Conservation (phyloP, 2,888 invertebrate genomes). For the Drosophila seclusa region DNA sequence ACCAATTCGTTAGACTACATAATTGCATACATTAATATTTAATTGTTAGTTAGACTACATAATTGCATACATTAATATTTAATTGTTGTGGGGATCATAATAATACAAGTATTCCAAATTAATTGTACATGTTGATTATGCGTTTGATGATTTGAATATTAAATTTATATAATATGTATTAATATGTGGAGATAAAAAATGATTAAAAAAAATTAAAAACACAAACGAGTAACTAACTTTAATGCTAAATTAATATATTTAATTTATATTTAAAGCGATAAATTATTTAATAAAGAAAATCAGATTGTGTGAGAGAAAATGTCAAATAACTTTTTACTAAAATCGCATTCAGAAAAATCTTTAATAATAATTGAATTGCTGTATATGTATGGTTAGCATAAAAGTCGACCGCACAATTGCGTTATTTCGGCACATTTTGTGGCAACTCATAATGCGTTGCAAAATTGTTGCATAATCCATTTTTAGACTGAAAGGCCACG, state of each 20-base stretch:
- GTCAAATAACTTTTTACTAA: background rate
- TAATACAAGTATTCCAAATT: background rate
- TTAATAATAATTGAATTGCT: conserved; percentile 23
- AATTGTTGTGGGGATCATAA: background rate
- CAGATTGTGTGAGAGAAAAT: background rate
- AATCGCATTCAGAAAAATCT: background rate
- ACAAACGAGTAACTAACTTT: background rate
- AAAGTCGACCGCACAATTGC: conserved; percentile 43
- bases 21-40: background rate
- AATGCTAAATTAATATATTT: background rate
- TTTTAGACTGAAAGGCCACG: conserved; percentile 32
- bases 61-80: background rate
- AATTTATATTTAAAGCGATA: background rate
- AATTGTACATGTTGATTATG: background rate
- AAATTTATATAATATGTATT: background rate
- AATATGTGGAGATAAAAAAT: background rate
- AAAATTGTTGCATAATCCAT: conserved; percentile 66
- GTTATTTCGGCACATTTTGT: conserved; percentile 30
- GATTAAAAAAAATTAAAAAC: background rate
- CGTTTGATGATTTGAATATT: background rate
- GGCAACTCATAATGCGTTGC: conserved; percentile 34
- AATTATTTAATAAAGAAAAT: background rate
- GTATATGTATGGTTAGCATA: conserved; percentile 8
- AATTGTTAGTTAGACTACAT: background rate
- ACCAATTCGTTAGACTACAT: background rate